phyloP scores from a whole-genome alignment of 2,113 vertebrate genomes.

The Oreocharis arfaki region DNA sequence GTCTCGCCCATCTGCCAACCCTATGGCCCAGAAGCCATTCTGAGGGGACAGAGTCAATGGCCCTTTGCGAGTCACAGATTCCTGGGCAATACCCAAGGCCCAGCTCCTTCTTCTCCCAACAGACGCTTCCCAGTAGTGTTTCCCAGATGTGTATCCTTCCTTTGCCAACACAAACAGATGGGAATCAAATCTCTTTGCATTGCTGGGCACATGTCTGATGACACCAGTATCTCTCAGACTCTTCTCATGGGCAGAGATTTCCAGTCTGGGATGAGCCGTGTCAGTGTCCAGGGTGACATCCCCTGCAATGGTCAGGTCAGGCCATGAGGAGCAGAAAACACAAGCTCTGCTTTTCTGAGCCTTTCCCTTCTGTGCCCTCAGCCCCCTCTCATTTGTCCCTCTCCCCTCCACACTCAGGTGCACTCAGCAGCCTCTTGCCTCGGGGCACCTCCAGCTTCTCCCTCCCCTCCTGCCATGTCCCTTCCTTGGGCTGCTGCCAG shows the following conservation, averaged over 20 bases:
- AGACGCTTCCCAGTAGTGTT: too few species aligned
- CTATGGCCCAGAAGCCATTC: too few species aligned
- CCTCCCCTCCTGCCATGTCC: neutral
- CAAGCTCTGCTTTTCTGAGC: neutral
- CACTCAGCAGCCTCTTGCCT: neutral
- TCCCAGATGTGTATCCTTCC: too few species aligned
- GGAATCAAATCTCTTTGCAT: too few species aligned
- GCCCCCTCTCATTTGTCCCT: neutral
- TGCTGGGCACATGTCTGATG: too few species aligned
- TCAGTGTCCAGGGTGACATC: neutral
- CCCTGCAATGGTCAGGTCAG: neutral
- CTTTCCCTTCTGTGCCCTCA: neutral
- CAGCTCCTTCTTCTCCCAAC: too few species aligned
- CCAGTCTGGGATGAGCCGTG: neutral
- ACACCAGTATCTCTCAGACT: neutral
- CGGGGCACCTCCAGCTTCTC: neutral
- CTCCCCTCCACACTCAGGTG: neutral
- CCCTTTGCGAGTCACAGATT: too few species aligned
- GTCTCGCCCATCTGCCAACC: too few species aligned
- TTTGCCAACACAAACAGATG: too few species aligned
- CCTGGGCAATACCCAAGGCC: too few species aligned
- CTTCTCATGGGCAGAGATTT: neutral
- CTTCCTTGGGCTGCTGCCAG: neutral
- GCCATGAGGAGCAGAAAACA: neutral
- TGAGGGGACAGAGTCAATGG: too few species aligned